A percentile compares a stretch with the other conserved stretches of the same genome.
These are phyloP conservation scores for Syrmaticus mikado DNA, from an alignment of 2,113 vertebrate genomes.

Conservation along the genomic window DNA sequence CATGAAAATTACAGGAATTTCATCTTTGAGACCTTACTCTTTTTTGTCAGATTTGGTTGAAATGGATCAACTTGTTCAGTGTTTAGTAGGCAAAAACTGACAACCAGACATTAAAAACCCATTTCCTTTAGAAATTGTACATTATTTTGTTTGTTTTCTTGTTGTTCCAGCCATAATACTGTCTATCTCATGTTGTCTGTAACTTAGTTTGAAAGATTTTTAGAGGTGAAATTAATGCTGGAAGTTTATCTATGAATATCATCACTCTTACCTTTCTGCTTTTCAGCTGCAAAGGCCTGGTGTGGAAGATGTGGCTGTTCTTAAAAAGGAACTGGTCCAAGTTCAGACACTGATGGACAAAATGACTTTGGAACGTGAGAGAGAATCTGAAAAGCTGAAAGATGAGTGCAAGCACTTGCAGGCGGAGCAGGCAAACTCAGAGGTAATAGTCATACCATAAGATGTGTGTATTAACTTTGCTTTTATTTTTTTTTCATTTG, in stretches of 20 bases:
- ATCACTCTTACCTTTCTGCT: background rate
- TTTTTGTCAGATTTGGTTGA: background rate
- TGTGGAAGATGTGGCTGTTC: slow-evolving; percentile 94
- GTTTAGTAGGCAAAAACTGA: background rate
- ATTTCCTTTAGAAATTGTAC: background rate
- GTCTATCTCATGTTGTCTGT: background rate
- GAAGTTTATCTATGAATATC: background rate
- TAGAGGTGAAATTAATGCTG: background rate
- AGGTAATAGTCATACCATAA: slow-evolving; percentile 79
- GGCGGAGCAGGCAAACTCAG: slow-evolving; percentile 84
- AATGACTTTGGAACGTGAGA: slow-evolving; percentile 92
- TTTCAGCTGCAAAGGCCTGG: slow-evolving; percentile 94
- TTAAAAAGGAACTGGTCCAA: slow-evolving; percentile 95
- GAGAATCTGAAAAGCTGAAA: slow-evolving; percentile 90
- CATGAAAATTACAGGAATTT: background rate
- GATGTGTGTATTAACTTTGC: background rate
- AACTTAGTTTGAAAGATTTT: background rate
- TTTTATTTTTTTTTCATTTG: background rate
- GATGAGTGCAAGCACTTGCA: slow-evolving; percentile 89
- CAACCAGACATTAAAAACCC: background rate
- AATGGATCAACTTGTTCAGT: background rate
- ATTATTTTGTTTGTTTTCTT: background rate
- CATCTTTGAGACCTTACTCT: background rate
- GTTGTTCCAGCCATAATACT: background rate
- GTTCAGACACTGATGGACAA: slow-evolving; percentile 97